Conservation (phyloP, 2,888 invertebrate species). For the Limnephilus marmoratus region DNA sequence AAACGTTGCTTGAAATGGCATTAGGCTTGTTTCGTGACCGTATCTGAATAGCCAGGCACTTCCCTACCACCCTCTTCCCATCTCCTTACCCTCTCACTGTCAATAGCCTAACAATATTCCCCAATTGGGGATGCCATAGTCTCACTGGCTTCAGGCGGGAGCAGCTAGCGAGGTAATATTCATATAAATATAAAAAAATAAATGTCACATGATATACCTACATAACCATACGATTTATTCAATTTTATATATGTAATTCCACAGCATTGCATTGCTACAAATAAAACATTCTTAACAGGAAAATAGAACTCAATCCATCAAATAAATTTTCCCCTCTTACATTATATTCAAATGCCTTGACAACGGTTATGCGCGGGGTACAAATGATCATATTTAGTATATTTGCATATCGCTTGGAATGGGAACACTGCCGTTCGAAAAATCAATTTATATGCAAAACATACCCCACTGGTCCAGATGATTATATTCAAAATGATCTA, state of each 20-base stretch:
- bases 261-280: neutral
- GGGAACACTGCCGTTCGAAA: neutral
- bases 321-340: neutral
- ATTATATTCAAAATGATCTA: neutral
- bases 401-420: neutral
- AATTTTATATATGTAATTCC: neutral
- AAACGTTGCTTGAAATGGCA: no score
- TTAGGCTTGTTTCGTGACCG: no score
- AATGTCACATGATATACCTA: no score
- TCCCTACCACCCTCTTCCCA: no score
- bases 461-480: neutral
- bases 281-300: neutral
- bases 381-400: neutral
- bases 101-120: no score
- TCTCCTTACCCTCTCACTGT: no score
- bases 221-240: neutral
- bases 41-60: no score
- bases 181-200: no score
- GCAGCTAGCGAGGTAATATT: no score
- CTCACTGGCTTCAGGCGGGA: no score
- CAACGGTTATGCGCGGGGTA: neutral
- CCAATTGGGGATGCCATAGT: no score
- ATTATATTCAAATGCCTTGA: conserved; percentile 2
- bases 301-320: neutral
- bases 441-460: neutral